Evolutionary conservation across 2,797 vertebrate genomes (phyloP).

Genomic region (Amphiprion clarkii): DNA sequence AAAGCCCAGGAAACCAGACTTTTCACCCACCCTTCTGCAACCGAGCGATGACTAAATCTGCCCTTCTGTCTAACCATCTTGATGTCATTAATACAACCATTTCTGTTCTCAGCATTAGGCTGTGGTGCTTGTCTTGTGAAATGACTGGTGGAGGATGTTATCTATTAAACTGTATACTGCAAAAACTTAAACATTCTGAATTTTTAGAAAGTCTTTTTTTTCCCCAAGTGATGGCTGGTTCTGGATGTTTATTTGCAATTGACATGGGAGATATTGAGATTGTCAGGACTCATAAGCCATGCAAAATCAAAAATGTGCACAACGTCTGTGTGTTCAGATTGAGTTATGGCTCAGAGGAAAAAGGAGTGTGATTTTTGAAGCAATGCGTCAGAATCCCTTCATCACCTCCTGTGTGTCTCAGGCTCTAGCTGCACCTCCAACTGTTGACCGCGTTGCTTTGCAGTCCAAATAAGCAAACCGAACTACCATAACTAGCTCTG

Average conservation of each 20-base stretch:
- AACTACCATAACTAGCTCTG: background rate
- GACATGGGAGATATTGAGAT: background rate
- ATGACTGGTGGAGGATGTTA: slow-evolving; percentile 8
- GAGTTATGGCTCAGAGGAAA: background rate
- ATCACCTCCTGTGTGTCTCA: background rate
- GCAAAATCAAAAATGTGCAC: background rate
- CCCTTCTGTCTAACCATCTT: slow-evolving; percentile 28
- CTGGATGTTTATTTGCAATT: background rate
- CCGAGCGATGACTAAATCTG: slow-evolving; percentile 30
- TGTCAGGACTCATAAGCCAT: background rate
- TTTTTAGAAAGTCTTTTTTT: background rate
- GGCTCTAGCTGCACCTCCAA: background rate
- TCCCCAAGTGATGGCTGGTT: background rate
- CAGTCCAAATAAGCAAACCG: background rate
- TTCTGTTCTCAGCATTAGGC: slow-evolving; percentile 33
- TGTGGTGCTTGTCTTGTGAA: background rate
- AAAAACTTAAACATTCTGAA: background rate
- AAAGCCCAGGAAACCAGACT: slow-evolving; percentile 29
- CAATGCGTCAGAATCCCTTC: background rate
- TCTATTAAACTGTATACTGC: slow-evolving; percentile 1
- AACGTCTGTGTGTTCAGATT: background rate
- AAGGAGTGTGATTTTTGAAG: background rate
- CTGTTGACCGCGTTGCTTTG: background rate
- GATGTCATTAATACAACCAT: slow-evolving; percentile 38
- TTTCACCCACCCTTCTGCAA: slow-evolving; percentile 22